These are phyloP conservation scores for Malurus elegans DNA, from an alignment of 2,113 vertebrate species.

Conservation along the genomic window DNA sequence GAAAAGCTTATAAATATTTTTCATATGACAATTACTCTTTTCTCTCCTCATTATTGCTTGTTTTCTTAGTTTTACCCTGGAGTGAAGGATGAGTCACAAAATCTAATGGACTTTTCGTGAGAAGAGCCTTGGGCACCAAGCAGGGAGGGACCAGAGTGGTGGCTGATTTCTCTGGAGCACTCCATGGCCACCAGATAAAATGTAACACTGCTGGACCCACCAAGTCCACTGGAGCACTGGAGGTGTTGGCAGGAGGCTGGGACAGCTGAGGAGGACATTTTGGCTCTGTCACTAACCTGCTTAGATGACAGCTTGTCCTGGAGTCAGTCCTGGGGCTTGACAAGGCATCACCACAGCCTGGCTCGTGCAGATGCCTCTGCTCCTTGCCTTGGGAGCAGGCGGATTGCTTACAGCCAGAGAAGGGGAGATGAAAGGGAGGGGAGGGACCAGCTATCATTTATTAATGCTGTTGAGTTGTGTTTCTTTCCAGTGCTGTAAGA, in stretches of 20 bases:
- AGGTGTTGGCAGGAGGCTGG: neutral
- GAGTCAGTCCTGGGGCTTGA: neutral
- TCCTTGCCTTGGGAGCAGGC: neutral
- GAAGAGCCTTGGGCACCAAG: neutral
- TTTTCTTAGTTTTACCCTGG: constrained; percentile 5
- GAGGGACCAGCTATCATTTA: constrained; percentile 32
- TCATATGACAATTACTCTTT: neutral
- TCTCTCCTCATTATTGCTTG: neutral
- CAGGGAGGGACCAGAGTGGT: neutral
- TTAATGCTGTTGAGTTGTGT: neutral
- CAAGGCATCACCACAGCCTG: neutral
- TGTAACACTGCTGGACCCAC: neutral
- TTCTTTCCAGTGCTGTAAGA: constrained; percentile 18
- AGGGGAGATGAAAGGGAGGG: constrained; percentile 6
- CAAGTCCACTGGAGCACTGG: neutral
- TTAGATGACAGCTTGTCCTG: neutral
- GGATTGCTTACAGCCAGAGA: neutral
- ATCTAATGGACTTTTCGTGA: constrained; percentile 50
- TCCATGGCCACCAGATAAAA: accelerated
- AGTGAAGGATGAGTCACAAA: constrained; percentile 37
- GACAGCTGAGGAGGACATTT: neutral
- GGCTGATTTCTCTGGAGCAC: neutral
- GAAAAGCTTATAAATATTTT: neutral
- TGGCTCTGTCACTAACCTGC: neutral
- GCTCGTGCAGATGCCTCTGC: accelerated